Evolutionary conservation across 2,888 invertebrate genomes (phyloP).

Genomic region (Branchellion lobata): DNA sequence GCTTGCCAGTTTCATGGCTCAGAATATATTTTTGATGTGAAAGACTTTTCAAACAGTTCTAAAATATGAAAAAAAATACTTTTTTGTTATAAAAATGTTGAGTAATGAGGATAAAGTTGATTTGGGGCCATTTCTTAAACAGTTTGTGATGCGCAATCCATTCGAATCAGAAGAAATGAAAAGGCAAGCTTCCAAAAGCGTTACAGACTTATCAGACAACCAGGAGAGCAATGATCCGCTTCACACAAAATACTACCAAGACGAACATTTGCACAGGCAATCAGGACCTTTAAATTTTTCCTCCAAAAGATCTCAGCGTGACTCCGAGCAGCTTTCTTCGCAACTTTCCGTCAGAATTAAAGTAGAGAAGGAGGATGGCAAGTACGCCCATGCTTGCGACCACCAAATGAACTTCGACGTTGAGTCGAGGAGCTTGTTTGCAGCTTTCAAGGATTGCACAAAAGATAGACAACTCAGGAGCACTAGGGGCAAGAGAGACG

Average conservation of each 20-base stretch:
- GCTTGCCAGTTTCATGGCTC: too few species aligned
- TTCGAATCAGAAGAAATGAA: slow-evolving; percentile 30
- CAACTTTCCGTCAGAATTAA: neutral
- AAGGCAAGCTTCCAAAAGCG: neutral
- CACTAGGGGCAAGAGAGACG: too few species aligned
- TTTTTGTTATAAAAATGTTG: slow-evolving; percentile 6
- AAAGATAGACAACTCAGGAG: too few species aligned
- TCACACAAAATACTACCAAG: neutral
- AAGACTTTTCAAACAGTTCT: too few species aligned
- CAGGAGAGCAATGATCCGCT: neutral
- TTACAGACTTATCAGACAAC: neutral
- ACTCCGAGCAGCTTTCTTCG: neutral
- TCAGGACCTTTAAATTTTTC: neutral
- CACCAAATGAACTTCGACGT: neutral
- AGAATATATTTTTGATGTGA: too few species aligned
- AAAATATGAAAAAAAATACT: too few species aligned
- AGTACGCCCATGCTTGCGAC: neutral
- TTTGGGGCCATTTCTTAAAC: slow-evolving; percentile 51
- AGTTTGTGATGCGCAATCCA: slow-evolving; percentile 51
- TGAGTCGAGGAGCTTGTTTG: too few species aligned
- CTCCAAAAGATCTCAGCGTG: neutral
- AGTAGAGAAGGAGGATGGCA: neutral
- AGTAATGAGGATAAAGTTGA: slow-evolving; percentile 51
- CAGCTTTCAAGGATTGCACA: too few species aligned
- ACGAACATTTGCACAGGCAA: too few species aligned